Base-by-base conservation (phyloP, 2,888 invertebrate genomes). In the Dendrolimus houi region DNA sequence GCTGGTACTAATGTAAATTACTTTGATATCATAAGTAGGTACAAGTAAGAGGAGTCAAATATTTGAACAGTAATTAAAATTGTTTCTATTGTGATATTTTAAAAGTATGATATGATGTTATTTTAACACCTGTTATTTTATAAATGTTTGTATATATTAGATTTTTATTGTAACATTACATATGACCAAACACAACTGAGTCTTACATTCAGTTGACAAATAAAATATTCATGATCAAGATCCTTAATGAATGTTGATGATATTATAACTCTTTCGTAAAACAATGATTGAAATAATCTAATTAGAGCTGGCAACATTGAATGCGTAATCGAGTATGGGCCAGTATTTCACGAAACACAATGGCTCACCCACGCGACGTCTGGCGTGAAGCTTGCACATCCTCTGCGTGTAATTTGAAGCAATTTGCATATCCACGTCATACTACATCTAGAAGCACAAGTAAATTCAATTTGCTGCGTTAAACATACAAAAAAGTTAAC, bases 301-400 rank as follows among this genome's bases (percentile, higher is more conserved):
- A 83, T 83, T 83, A 77, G 79, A 75, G 64, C 67, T 72, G 69
- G 69, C 69, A 67, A 74, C 73, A 74, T 72, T 73, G 76, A 69
- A 75, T 75, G 75, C 77, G 78, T 81, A 80, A 81, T 79, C 76
- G 74, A 74, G 69, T 71, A 66, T 70, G 71, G 71, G 72, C 71
- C 79, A 81, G 75, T 77, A 75, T 79, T 80, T 75, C 70, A 74
- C 71, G 67, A 71, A 82, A 81, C 72, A 87, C 88, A 89, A 88
- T 87, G 81, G 85, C 63, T 74, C 84, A 69, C 89, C 89, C 86
- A 89, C 89, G 83, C 87, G 72, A 62, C 68, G 88, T 86, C 87
- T 89, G 87, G 71, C 70, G 72, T 68, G 68, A 68, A 71, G 72
- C 73, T 70, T 72, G 74, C 77, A 74, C 78, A 79, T 82, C 82